Evolutionary conservation across 2,888 invertebrate genomes (phyloP).

Genomic region (Gortyna flavago): DNA sequence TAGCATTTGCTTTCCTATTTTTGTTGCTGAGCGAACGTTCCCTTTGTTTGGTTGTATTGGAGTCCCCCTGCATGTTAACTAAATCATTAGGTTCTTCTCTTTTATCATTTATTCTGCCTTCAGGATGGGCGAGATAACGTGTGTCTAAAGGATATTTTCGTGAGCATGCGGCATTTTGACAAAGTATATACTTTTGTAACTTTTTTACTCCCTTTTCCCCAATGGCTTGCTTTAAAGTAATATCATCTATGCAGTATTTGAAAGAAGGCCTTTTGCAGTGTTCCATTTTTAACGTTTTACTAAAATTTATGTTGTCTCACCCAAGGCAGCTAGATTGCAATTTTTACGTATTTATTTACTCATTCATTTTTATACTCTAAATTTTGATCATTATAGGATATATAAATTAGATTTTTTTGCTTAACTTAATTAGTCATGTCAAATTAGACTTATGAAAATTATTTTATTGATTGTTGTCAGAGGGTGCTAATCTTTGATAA

Average conservation of each 20-base stretch:
- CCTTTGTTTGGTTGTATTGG: conserved; percentile 8
- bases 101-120: conserved; percentile 34
- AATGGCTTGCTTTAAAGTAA: not conserved
- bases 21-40: not conserved
- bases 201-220: conserved; percentile 4
- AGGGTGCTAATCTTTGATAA: not conserved
- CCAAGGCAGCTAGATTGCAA: conserved; percentile 16
- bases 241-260: not conserved
- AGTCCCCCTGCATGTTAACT: conserved; percentile 39
- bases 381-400: conserved; percentile 33
- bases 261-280: not conserved
- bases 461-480: conserved; percentile 4
- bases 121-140: conserved; percentile 41
- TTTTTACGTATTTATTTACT: conserved; percentile 5
- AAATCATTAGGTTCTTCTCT: conserved; percentile 9
- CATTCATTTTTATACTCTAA: conserved; percentile 21
- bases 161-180: conserved; percentile 12
- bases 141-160: conserved; percentile 13
- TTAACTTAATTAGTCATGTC: conserved; percentile 29
- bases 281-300: conserved; percentile 35
- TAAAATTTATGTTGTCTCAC: conserved; percentile 50
- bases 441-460: conserved; percentile 11
- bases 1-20: not conserved
- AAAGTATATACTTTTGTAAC: conserved; percentile 4
- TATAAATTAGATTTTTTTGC: conserved; percentile 26